Base-by-base conservation (phyloP, 2,797 vertebrate genomes). In the Gadopsis marmoratus region DNA sequence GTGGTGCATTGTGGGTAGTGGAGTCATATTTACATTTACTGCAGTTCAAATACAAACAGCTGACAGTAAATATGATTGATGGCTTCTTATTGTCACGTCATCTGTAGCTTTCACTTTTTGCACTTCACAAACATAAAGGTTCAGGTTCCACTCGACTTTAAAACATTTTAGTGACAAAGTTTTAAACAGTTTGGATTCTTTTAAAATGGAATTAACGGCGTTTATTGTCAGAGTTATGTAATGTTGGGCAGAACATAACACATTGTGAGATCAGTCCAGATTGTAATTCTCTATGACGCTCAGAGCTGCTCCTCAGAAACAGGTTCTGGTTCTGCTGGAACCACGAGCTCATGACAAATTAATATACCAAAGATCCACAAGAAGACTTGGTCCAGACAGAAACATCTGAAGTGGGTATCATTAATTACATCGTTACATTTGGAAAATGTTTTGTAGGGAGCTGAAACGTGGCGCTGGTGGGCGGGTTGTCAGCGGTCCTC, bases 1-100 rank as follows among this genome's bases (percentile, higher is more conserved):
- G 1, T 4, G 39, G 59, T 71, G 74, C 61, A 83, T 81, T 84
- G 72, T 88, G 82, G 79, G 82, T 81, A 75, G 12, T 76, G 53
- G n/a, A 77, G 66, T 66, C 31, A 55, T 7, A 26, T 50, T 71
- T 31, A 23, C 45, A 48, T 68, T 17, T 54, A 37, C 56, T 33
- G 48, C 19, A 23, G 19, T 56, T 83, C 11, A 62, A 39, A 68
- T 5, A 75, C 50, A 68, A n/a, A 37, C 11, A 2, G 19, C 39
- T n/a, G 67, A 9, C 41, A 33, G 7, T 5, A n/a, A 45, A 70
- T 23, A 45, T 47, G 29, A 35, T n/a, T 11, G 26, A 26, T 26
- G 26, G 26, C 26, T 26, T 26, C 26, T 26, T 26, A 26, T 26
- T 26, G 26, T 26, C 26, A 26, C 26, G 26, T 43, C 1, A 7